A percentile compares a stretch with the other conserved stretches of the same genome.
Evolutionary conservation across 2,113 vertebrate species (phyloP).

Genomic region (Nasalis larvatus): DNA sequence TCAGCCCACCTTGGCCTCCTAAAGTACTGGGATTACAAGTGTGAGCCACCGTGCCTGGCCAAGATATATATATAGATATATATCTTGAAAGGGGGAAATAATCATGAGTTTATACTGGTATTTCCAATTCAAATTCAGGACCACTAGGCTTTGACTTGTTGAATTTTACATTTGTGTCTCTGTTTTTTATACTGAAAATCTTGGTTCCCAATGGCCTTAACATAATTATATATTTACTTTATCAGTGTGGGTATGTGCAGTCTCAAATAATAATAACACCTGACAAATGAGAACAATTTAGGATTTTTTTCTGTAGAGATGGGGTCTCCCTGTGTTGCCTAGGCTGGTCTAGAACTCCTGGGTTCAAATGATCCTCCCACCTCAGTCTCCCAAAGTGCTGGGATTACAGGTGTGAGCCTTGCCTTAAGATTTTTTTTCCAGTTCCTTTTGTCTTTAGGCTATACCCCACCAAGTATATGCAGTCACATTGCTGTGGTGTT

Average conservation of each 20-base stretch:
- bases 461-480: neutral
- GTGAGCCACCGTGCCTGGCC: no score
- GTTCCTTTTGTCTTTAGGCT: neutral
- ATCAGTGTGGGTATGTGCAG: neutral
- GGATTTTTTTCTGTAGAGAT: no score
- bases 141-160: neutral
- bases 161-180: neutral
- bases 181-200: neutral
- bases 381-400: no score
- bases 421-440: neutral
- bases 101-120: neutral
- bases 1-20: no score
- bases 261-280: neutral
- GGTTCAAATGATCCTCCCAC: no score
- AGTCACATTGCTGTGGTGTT: neutral
- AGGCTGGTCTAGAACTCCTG: no score
- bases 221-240: neutral
- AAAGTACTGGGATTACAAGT: no score
- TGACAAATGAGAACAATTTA: neutral
- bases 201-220: neutral
- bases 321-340: no score
- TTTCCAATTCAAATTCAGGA: conserved; percentile 15
- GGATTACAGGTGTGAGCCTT: no score
- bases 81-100: neutral
- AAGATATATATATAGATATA: no score